phyloP scores from a whole-genome alignment of 2,888 invertebrate genomes.

The Caenorhabditis parvicauda region DNA sequence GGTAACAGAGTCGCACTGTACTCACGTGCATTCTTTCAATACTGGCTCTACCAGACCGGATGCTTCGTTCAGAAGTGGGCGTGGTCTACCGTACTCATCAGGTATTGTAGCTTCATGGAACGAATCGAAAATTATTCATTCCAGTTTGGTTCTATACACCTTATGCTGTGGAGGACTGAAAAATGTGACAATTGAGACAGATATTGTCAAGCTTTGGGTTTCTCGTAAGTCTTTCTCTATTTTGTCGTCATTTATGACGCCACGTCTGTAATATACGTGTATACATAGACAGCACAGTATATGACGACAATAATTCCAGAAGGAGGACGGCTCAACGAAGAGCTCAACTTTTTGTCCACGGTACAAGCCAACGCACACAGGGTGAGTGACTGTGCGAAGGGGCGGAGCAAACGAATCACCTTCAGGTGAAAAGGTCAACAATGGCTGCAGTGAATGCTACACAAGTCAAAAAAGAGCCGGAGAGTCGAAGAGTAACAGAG shows the following conservation, averaged over 20 bases:
- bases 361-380: conserved; percentile 17
- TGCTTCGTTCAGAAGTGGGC: conserved; percentile 49
- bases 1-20: conserved; percentile 59
- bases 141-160: conserved; percentile 66
- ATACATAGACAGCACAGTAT: background rate
- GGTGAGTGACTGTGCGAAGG: conserved; percentile 7
- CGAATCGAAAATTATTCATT: background rate
- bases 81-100: conserved; percentile 31
- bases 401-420: too few relatives aligned
- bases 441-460: conserved; percentile 7
- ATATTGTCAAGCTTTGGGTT: conserved; percentile 92
- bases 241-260: too few relatives aligned
- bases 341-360: conserved; percentile 42
- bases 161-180: conserved; percentile 84
- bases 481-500: conserved; percentile 36
- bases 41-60: conserved; percentile 48
- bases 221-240: conserved; percentile 80
- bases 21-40: conserved; percentile 55
- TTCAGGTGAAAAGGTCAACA: conserved; percentile 1
- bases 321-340: conserved; percentile 59
- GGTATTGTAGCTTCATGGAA: conserved; percentile 5
- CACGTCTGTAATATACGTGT: too few relatives aligned
- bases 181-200: conserved; percentile 86
- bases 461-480: too few relatives aligned
- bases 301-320: conserved; percentile 26